phyloP scores from a whole-genome alignment of 2,113 vertebrate genomes.

The Rissa tridactyla region DNA sequence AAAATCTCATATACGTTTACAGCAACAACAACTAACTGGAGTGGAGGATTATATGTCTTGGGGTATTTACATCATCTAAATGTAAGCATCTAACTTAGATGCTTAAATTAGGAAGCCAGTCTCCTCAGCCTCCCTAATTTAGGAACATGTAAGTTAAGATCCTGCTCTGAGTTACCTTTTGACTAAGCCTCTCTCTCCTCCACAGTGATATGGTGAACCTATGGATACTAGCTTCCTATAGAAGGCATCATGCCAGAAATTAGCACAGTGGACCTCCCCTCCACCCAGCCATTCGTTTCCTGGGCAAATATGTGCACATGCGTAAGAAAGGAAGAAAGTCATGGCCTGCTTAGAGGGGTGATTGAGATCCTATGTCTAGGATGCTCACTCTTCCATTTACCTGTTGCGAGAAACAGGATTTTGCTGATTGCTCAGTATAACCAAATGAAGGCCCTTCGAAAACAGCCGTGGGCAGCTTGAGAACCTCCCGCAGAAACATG shows the following conservation, averaged over 20 bases:
- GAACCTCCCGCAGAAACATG: conserved; percentile 91
- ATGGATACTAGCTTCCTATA: background rate
- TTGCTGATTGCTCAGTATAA: conserved; percentile 93
- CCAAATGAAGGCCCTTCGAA: conserved; percentile 98
- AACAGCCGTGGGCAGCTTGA: conserved; percentile 93
- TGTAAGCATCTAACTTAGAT: background rate
- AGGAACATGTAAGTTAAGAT: background rate
- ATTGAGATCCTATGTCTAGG: background rate
- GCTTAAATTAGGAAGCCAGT: background rate
- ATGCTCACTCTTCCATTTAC: conserved; percentile 63
- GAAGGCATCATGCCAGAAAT: background rate
- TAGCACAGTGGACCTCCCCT: background rate
- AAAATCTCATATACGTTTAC: background rate
- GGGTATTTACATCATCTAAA: background rate
- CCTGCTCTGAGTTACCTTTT: background rate
- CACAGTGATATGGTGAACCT: background rate
- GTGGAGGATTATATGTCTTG: background rate
- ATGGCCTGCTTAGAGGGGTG: background rate
- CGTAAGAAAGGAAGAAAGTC: background rate
- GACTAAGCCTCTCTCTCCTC: background rate
- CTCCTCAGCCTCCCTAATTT: background rate
- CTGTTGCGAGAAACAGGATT: conserved; percentile 94
- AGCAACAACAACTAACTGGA: background rate
- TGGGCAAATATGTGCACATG: background rate
- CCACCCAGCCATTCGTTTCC: background rate